Percentiles rank a stretch among this genome's conserved stretches.
Evolutionary conservation across 2,888 invertebrate genomes (phyloP).

Genomic region (Apamea crenata): DNA sequence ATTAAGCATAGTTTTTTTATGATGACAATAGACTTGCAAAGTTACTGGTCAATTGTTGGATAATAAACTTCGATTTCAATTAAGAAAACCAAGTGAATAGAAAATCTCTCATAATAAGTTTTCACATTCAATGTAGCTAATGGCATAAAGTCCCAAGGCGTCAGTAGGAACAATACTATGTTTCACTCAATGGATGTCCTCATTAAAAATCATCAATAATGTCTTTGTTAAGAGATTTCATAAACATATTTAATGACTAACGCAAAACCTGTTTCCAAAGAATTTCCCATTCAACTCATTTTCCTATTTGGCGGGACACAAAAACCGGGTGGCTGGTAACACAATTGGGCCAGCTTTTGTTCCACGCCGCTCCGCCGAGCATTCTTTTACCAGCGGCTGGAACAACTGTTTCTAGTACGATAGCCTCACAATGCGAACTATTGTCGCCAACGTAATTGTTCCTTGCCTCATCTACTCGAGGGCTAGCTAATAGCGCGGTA

Average conservation of each 20-base stretch:
- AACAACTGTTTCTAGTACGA: constrained; percentile 83
- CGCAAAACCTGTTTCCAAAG: constrained; percentile 56
- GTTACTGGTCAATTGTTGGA: background rate
- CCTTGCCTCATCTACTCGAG: constrained; percentile 80
- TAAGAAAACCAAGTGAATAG: background rate
- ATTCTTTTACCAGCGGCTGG: constrained; percentile 75
- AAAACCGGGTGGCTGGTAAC: constrained; percentile 79
- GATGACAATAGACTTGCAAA: background rate
- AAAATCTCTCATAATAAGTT: background rate
- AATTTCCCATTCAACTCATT: constrained; percentile 76
- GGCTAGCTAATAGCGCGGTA: constrained; percentile 78
- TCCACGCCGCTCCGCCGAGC: constrained; percentile 71
- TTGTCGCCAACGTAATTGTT: constrained; percentile 82
- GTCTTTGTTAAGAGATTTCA: background rate
- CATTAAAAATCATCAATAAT: background rate
- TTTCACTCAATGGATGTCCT: background rate
- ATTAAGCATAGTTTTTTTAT: background rate
- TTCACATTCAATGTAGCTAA: background rate
- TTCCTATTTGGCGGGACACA: constrained; percentile 76
- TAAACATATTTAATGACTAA: constrained; percentile 51
- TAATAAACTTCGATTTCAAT: background rate
- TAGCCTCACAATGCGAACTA: constrained; percentile 81
- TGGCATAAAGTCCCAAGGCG: background rate
- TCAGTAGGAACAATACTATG: background rate
- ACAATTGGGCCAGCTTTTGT: constrained; percentile 83